Evolutionary conservation across 2,797 vertebrate genomes (phyloP).

Genomic region (Hippopotamyrus pictus): DNA sequence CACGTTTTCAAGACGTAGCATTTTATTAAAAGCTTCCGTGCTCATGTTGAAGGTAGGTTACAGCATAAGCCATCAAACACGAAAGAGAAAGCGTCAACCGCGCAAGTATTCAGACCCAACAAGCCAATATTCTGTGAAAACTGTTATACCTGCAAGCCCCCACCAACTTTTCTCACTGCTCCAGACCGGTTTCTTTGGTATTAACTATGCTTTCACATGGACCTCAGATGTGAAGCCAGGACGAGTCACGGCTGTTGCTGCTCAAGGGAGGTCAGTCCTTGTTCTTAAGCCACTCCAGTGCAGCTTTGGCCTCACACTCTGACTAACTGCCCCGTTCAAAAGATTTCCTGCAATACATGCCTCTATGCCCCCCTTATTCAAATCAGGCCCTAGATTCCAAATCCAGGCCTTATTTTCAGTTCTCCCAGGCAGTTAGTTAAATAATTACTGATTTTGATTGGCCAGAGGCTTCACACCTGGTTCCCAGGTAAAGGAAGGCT

Average conservation of each 20-base stretch:
- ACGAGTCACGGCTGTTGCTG: not conserved
- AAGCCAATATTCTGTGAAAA: not conserved
- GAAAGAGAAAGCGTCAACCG: not conserved
- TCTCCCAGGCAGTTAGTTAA: not conserved
- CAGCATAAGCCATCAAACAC: not conserved
- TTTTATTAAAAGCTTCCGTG: not conserved
- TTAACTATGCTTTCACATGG: not conserved
- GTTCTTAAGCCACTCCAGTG: not conserved
- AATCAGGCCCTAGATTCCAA: not conserved
- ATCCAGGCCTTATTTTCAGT: not conserved
- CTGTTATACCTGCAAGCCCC: not conserved
- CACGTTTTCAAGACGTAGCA: constrained; percentile 1
- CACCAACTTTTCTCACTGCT: not conserved
- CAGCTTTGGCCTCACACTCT: not conserved
- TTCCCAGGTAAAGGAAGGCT: not conserved
- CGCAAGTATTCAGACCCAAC: constrained; percentile 5
- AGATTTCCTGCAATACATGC: not conserved
- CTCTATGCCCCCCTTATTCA: not conserved
- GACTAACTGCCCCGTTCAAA: not conserved
- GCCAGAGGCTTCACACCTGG: not conserved
- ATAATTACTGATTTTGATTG: not conserved
- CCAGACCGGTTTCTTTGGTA: not conserved
- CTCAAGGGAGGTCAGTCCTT: not conserved
- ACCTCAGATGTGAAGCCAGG: not conserved
- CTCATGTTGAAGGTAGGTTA: not conserved